A percentile compares a stretch with the other conserved stretches of the same genome.
These are phyloP conservation scores for Aradophagus sp. DNA, from an alignment of 1,140 invertebrate genomes.

Conservation along the genomic window DNA sequence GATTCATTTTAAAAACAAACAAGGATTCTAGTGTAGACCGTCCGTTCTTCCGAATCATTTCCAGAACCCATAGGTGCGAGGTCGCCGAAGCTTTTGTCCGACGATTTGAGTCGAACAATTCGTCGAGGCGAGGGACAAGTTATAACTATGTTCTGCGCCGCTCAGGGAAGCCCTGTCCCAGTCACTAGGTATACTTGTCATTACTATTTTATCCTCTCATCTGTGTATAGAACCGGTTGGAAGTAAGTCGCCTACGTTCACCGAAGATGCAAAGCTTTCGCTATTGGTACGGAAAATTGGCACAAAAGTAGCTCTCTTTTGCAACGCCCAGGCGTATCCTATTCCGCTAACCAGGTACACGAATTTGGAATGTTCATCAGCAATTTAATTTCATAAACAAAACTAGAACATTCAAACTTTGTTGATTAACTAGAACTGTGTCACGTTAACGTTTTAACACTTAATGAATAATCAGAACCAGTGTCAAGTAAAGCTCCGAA, in stretches of 20 bases:
- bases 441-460: too few relatives aligned
- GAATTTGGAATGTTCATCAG: too few relatives aligned
- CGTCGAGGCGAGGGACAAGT: constrained; percentile 65
- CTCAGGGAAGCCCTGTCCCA: constrained; percentile 74
- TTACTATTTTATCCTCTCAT: constrained; percentile 10
- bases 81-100: constrained; percentile 83
- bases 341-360: constrained; percentile 81
- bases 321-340: constrained; percentile 82
- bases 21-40: too few relatives aligned
- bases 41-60: constrained; percentile 34
- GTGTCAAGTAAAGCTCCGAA: constrained; percentile 79
- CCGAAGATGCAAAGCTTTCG: constrained; percentile 65
- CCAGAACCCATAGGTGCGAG: constrained; percentile 86
- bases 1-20: constrained; percentile 18
- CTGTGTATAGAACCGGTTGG: constrained; percentile 65
- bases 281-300: constrained; percentile 64
- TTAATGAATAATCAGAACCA: constrained; percentile 76
- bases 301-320: constrained; percentile 77
- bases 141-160: constrained; percentile 68
- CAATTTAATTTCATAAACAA: too few relatives aligned
- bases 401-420: too few relatives aligned
- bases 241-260: constrained; percentile 67
- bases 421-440: too few relatives aligned
- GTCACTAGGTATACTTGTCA: constrained; percentile 70
- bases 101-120: constrained; percentile 79